A percentile compares a stretch with the other conserved stretches of the same genome.
Conservation (phyloP, 2,113 vertebrate species). For the Lepisosteus oculatus region DNA sequence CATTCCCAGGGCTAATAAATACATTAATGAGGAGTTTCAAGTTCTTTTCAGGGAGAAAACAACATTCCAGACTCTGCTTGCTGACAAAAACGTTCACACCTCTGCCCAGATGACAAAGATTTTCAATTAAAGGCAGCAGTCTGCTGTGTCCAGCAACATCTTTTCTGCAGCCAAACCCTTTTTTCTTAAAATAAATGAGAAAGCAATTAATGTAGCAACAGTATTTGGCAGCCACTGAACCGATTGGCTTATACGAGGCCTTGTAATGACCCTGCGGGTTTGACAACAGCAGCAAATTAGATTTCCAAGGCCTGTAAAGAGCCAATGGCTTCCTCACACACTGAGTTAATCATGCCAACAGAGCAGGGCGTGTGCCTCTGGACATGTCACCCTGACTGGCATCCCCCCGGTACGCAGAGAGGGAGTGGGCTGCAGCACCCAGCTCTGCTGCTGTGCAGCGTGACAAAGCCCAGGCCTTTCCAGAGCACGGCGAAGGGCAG, state of each 20-base stretch:
- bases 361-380: background rate
- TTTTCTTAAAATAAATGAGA: background rate
- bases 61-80: background rate
- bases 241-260: background rate
- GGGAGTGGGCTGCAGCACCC: background rate
- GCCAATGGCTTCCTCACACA: background rate
- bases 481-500: slow-evolving; percentile 10
- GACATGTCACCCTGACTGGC: background rate
- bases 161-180: background rate
- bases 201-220: background rate
- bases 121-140: background rate
- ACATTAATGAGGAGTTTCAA: too few species aligned
- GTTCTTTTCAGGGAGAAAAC: too few species aligned
- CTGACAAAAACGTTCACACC: background rate
- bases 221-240: background rate
- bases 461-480: background rate
- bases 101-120: too few species aligned
- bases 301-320: background rate
- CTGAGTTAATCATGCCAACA: background rate
- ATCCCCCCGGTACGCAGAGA: too few species aligned
- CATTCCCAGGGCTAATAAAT: too few species aligned
- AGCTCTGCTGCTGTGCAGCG: background rate
- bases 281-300: background rate
- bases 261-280: background rate
- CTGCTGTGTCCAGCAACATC: background rate